Evolutionary conservation across 2,888 invertebrate species (phyloP).

Genomic region (Euzetes globulus): DNA sequence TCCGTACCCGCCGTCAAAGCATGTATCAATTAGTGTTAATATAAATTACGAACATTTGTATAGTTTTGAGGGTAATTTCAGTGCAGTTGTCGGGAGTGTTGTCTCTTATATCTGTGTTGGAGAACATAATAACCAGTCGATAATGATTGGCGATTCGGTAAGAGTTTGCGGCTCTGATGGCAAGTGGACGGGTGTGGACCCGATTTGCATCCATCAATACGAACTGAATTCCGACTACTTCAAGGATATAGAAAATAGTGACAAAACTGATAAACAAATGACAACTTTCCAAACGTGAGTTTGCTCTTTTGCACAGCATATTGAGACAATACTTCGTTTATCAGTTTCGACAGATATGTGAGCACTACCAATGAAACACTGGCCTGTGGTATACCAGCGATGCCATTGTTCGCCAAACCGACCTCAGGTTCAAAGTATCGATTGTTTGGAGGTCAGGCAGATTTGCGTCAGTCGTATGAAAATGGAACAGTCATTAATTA

Average conservation of each 20-base stretch:
- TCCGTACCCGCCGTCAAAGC: not conserved
- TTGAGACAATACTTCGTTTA: not conserved
- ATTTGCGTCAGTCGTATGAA: not conserved
- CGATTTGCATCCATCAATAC: not conserved
- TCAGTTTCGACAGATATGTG: not conserved
- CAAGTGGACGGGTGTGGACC: not conserved
- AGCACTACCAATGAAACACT: not conserved
- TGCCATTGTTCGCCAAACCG: constrained; percentile 4
- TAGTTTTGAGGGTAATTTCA: not conserved
- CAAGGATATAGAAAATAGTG: not conserved
- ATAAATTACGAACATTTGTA: not conserved
- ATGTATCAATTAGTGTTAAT: not conserved
- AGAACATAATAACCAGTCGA: not conserved
- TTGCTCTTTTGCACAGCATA: not conserved
- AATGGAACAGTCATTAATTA: not conserved
- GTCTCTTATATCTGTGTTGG: not conserved
- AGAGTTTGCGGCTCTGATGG: not conserved
- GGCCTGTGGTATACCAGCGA: constrained; percentile 18
- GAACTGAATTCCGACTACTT: not conserved
- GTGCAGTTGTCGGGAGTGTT: not conserved
- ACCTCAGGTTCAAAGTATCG: not conserved
- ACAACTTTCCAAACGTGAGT: constrained; percentile 1
- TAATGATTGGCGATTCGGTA: constrained; percentile 9
- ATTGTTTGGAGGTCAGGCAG: not conserved
- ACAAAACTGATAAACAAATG: not conserved